Evolutionary conservation across 2,113 vertebrate species (phyloP), one percentile per base, ranked within the genome.

Genomic region (Scartelaos histophorus): DNA sequence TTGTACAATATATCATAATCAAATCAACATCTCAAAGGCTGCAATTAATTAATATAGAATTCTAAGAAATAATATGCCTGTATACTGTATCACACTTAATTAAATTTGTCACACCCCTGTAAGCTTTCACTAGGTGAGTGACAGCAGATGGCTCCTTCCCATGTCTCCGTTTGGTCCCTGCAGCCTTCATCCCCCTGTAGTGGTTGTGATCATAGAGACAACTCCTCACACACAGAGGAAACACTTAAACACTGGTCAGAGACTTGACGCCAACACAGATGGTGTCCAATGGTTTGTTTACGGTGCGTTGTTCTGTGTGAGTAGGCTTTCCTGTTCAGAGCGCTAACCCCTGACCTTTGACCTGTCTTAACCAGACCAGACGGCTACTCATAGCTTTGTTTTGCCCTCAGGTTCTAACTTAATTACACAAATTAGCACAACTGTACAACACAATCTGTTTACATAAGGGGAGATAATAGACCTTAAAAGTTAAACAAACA

Each of bases 221-320:
- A 46, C 56, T 64, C 84, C 75, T 79, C 83, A 85, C 64, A 85
- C 80, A 83, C 19, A 51, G 53, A 66, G 15, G 13, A 54, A 62
- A 73, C 66, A 72, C 45, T 72, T 34, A 70, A 46, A 71, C 51
- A 69, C 57, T 49, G 56, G 3, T 5, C 34, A 5, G 81, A 82
- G 75, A 87, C 79, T 85, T 86, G 73, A 87, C 78, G 54, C 82
- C 67, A 0, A 71, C 56, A 74, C 81, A 91, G 85, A 90, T 87
- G 81, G 81, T 80, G 79, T 80, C 73, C 81, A 88, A 89, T 86
- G 83, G 77, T 86, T 89, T 92, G 91, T 92, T 93, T 93, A 91
- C 75, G 70, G 87, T 85, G 72, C 58, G 75, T 70, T 88, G 81
- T 88, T 86, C 85, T 68, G 66, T 76, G 57, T 71, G 83, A 79